Evolutionary conservation across 2,797 vertebrate species (phyloP), one percentile per base, ranked within the genome.

Genomic region (Characodon lateralis): DNA sequence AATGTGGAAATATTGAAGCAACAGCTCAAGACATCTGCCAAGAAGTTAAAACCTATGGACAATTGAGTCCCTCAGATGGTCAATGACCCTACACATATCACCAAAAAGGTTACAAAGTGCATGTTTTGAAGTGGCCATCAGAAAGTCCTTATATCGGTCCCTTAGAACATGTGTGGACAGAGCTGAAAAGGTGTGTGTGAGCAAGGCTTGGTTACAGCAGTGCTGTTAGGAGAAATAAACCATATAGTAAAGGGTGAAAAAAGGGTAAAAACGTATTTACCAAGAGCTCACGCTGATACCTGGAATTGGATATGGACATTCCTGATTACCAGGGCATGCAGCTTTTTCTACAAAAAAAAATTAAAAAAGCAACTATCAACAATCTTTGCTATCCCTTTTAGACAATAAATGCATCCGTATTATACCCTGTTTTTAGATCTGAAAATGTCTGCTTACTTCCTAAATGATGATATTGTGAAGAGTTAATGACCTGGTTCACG

Each of bases 321-420:
- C 61, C 31, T 65, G 61, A 65, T 65, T 22, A 65, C 61, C 31
- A 10, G 31, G 31, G 18, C 7, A 9, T 39, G 31, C 18, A 6
- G 28, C 16, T 39, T 20, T 20, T 39, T 39, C 61, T 39, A 9
- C 39, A 65, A 65, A 65, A 31, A 31, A 83, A 84, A 35, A 35
- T 35, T 53, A 48, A 76, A 75, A 87, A 85, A 76, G 41, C 69
- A 59, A 78, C 61, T 61, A 78, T 77, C 61, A 82, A 56, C 51
- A 70, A 35, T n/a, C 71, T 66, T 74, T 13, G 13, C 66, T 28
- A 48, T 77, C 18, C 24, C 63, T 26, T 43, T 78, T 51, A 61
- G 24, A 87, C 16, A 13, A 48, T 71, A 75, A 76, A 83, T 16
- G 20, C 75, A 76, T 77, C 72, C 55, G 72, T 68, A 86, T 59